Base-by-base conservation (phyloP, 2,113 vertebrate genomes). In the Ginglymostoma cirratum region DNA sequence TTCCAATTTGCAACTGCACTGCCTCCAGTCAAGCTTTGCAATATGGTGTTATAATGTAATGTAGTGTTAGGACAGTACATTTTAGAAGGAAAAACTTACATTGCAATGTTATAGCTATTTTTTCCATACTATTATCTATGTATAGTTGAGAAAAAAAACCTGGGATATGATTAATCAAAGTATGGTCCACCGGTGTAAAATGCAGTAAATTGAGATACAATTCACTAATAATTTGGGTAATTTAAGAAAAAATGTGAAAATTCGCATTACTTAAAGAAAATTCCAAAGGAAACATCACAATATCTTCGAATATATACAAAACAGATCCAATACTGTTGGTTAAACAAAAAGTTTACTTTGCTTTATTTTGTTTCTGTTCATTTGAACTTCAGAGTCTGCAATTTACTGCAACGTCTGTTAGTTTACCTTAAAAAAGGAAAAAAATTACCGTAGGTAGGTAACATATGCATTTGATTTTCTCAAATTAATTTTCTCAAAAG, bases 401-500 rank as follows among this genome's bases (percentile, higher is more conserved):
- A 72, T 95, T 95, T n/a, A 48, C 45, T 52, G 12, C 38, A 95
- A 23, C 48, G 52, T 72, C 27, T 95, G 67, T 76, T 45, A 76
- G 42, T 52, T 76, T 45, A 72, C 45, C 45, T 72, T 72, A 95
- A 95, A 27, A 72, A 95, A 95, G 66, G 45, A 12, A 72, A 72
- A 95, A 69, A 61, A 48, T 48, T 61, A 61, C 55, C 10, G 55
- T 95, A 70, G 94, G 14, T 72, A 45, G 24, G 94, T 95, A 95
- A 52, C 45, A 95, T 52, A 95, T 95, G 70, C 94, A 95, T 67
- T 76, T 72, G 94, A 95, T 95, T 95, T 95, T 42, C 42, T 95
- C 94, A 72, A 95, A 95, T 76, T 95, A 70, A 95, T 95, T 95
- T 95, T 95, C 69, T 95, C 94, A 95, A 95, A 72, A 69, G 94